These are phyloP conservation scores for Octonoba sinensis DNA, from an alignment of 2,888 invertebrate species.

Conservation along the genomic window DNA sequence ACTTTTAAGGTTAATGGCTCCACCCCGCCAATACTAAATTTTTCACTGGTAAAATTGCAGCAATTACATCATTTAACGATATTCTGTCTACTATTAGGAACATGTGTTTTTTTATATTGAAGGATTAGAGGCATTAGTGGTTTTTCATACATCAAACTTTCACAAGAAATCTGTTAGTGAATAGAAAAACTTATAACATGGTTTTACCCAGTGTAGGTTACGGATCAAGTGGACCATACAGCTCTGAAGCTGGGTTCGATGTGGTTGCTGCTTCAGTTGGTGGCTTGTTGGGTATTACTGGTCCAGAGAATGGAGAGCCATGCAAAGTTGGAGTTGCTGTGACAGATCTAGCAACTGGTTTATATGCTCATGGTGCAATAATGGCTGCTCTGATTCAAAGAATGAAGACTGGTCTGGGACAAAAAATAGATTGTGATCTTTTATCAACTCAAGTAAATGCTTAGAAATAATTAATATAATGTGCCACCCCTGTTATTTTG, in stretches of 20 bases:
- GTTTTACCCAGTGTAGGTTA: constrained; percentile 75
- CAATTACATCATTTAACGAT: too few relatives aligned
- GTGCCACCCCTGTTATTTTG: too few relatives aligned
- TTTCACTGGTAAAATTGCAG: too few relatives aligned
- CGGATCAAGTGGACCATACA: constrained; percentile 88
- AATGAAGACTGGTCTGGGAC: constrained; percentile 83
- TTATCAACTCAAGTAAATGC: constrained; percentile 83
- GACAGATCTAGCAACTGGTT: constrained; percentile 91
- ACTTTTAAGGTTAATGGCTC: too few relatives aligned
- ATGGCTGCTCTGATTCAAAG: constrained; percentile 88
- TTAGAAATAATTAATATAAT: too few relatives aligned
- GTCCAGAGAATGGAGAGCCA: constrained; percentile 85
- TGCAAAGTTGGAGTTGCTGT: constrained; percentile 93
- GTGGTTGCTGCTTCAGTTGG: constrained; percentile 94
- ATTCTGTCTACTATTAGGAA: too few relatives aligned
- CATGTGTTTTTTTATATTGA: too few relatives aligned
- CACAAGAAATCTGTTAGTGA: too few relatives aligned
- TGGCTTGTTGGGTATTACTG: constrained; percentile 90
- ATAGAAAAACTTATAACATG: too few relatives aligned
- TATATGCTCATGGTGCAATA: constrained; percentile 95
- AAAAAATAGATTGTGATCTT: constrained; percentile 94
- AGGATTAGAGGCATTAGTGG: too few relatives aligned
- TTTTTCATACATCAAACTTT: too few relatives aligned
- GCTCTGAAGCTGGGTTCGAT: constrained; percentile 92
- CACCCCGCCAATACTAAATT: too few relatives aligned